Conservation (phyloP, 2,113 vertebrate species). For the Pterocles burchelli region DNA sequence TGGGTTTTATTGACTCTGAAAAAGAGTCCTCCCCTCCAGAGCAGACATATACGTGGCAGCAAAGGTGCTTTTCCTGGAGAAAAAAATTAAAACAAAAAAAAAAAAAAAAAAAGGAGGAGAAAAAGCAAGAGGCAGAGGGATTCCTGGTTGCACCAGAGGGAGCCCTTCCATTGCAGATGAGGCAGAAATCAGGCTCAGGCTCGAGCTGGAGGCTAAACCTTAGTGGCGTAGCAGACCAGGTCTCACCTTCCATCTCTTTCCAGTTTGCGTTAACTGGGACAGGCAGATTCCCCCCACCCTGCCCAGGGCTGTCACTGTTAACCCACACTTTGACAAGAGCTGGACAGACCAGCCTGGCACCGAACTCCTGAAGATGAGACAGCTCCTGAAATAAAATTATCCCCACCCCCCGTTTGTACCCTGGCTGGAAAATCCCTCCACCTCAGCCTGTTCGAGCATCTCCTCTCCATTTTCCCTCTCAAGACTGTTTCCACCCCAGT, state of each 20-base stretch:
- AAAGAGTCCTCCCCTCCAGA: not conserved
- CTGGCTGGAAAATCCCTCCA: not conserved
- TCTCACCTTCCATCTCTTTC: not conserved
- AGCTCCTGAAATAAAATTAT: not conserved
- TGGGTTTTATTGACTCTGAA: not conserved
- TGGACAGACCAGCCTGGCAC: not conserved
- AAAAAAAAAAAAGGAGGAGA: too few species aligned
- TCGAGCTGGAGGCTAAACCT: not conserved
- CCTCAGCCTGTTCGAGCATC: not conserved
- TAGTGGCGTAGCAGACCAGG: not conserved
- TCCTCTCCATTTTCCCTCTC: not conserved
- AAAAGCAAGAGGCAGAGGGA: not conserved
- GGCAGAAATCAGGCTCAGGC: not conserved
- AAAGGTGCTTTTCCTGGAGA: not conserved
- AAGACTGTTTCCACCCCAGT: not conserved
- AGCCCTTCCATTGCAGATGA: slow-evolving; percentile 59
- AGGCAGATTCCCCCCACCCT: not conserved
- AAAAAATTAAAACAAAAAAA: not conserved
- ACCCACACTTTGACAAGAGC: not conserved
- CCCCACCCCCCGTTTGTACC: not conserved
- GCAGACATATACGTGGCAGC: not conserved
- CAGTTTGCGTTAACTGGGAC: not conserved
- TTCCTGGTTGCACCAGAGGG: slow-evolving; percentile 46
- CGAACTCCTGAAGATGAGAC: not conserved
- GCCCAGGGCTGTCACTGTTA: not conserved